phyloP scores from a whole-genome alignment of 1,140 invertebrate genomes.

The Antheraea pernyi region DNA sequence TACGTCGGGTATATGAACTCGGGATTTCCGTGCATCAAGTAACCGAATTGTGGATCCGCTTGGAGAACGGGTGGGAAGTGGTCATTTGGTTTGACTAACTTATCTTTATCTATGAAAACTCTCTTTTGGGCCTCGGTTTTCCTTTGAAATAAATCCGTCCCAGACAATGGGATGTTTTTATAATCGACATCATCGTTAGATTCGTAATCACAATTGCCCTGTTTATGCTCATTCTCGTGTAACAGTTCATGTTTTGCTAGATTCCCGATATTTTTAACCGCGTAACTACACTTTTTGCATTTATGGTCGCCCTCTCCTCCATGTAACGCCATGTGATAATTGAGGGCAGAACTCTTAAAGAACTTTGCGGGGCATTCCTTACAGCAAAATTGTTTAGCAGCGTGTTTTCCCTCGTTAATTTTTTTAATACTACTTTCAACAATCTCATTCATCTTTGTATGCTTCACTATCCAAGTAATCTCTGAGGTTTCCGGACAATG shows the following conservation, averaged over 20 bases:
- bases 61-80: conserved; percentile 71
- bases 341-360: conserved; percentile 84
- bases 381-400: conserved; percentile 75
- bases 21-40: conserved; percentile 85
- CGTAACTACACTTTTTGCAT: conserved; percentile 92
- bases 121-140: conserved; percentile 81
- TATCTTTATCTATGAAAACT: conserved; percentile 73
- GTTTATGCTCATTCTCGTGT: conserved; percentile 65
- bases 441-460: conserved; percentile 42
- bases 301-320: conserved; percentile 84
- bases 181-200: conserved; percentile 70
- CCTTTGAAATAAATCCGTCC: conserved; percentile 82
- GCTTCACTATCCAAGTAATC: conserved; percentile 54
- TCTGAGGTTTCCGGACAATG: conserved; percentile 55
- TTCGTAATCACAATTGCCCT: conserved; percentile 60
- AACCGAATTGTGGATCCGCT: conserved; percentile 84
- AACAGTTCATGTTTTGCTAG: conserved; percentile 85
- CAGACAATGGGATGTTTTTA: conserved; percentile 81
- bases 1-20: conserved; percentile 88
- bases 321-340: conserved; percentile 87
- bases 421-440: conserved; percentile 45
- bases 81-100: conserved; percentile 74
- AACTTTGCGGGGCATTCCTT: conserved; percentile 85
- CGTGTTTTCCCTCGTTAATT: conserved; percentile 46
- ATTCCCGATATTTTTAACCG: conserved; percentile 88